Evolutionary conservation across 2,113 vertebrate genomes (phyloP), one percentile per base, ranked within the genome.

Genomic region (Polypterus senegalus): DNA sequence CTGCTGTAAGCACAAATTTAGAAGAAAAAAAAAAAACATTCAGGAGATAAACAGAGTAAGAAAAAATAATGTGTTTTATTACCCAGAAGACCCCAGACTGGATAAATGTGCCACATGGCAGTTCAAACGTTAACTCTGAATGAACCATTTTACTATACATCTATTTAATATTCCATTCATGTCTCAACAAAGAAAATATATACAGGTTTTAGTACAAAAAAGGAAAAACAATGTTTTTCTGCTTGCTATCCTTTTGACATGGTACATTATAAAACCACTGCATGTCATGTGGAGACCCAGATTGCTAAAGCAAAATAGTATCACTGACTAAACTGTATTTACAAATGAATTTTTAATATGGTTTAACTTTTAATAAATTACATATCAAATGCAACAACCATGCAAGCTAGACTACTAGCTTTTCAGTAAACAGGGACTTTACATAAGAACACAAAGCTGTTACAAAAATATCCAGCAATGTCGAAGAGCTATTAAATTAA

Each of bases 371-470:
- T 83, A 91, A 93, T 95, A 94, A 95, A 91, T 92, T 90, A 92
- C 88, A 93, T 84, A 71, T 73, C 91, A 85, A 91, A 91, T 87
- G 88, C 85, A 89, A 96, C 87, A 92, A 88, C 90, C 91, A 94
- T 94, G 92, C 93, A 91, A 90, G 89, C 90, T 87, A 88, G 83
- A 84, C 71, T 75, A 74, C 88, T 83, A 88, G 89, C 86, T 82
- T 89, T 80, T 57, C 61, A 84, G 86, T 92, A 88, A 81, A 86
- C 81, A 83, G 82, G 83, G 86, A 87, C 81, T 81, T 76, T 77
- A 83, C 73, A 79, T 73, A 69, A 82, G 80, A 86, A 85, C 67
- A 79, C 81, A 72, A 83, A 79, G 70, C 79, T 80, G 83, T 70
- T 79, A 59, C 62, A 64, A 71, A 77, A 62, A 76, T 85, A 74